Conservation (phyloP, 2,797 vertebrate genomes). For the Muscicapa striata region DNA sequence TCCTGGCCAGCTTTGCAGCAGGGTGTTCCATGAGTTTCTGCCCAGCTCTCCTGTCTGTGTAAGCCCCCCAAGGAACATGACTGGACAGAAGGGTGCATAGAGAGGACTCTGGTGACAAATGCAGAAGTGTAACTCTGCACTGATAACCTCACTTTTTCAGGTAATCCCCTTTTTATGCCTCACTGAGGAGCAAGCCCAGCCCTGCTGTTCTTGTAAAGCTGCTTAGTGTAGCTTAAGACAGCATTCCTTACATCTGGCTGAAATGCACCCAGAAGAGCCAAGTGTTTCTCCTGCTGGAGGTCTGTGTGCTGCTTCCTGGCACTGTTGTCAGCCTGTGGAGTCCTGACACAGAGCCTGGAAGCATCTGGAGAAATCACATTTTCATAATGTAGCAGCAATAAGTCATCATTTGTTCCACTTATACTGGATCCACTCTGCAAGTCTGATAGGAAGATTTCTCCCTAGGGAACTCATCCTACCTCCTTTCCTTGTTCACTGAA, state of each 20-base stretch:
- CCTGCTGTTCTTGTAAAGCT: background rate
- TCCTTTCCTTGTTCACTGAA: conserved; percentile 24
- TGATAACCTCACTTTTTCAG: background rate
- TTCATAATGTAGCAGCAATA: conserved; percentile 55
- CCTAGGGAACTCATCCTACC: conserved; percentile 26
- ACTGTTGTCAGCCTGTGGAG: background rate
- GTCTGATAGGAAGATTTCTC: conserved; percentile 53
- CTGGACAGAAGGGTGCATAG: background rate
- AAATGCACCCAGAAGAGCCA: background rate
- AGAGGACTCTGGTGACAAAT: background rate
- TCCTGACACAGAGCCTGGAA: background rate
- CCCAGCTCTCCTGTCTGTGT: background rate
- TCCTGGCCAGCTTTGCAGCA: background rate
- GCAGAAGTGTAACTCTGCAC: background rate
- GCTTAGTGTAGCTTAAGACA: background rate
- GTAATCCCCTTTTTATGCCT: background rate
- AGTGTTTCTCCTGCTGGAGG: background rate
- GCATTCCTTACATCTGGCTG: background rate
- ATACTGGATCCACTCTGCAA: conserved; percentile 45
- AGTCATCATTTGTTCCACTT: conserved; percentile 56
- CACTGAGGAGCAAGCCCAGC: background rate
- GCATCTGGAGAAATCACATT: conserved; percentile 56
- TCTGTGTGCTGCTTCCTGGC: background rate
- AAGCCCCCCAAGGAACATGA: background rate
- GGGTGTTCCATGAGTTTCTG: background rate